Conservation (phyloP, 2,888 invertebrate species). For the Anarsia innoxiella region DNA sequence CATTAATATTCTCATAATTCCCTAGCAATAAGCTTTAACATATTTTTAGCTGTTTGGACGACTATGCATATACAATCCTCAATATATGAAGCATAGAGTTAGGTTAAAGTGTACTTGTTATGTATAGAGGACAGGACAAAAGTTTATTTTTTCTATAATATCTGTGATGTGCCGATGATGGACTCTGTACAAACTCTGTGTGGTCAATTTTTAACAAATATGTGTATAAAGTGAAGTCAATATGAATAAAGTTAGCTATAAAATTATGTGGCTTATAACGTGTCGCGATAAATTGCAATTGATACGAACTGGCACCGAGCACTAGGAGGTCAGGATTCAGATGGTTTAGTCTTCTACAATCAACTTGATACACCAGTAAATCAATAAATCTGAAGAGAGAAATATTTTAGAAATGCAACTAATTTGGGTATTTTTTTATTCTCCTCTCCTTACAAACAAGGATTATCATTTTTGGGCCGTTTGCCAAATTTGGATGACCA, state of each 20-base stretch:
- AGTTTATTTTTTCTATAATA: conserved; percentile 60
- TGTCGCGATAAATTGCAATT: conserved; percentile 47
- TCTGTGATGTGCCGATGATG: conserved; percentile 59
- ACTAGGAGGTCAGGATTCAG: conserved; percentile 31
- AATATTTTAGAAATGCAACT: no score
- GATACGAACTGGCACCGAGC: conserved; percentile 29
- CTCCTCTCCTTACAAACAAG: no score
- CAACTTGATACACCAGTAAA: no score
- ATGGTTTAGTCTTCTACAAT: no score
- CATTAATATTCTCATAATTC: no score
- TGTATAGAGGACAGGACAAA: conserved; percentile 41
- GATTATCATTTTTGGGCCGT: no score
- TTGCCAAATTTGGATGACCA: no score
- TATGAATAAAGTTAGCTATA: conserved; percentile 35
- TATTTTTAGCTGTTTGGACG: conserved; percentile 9
- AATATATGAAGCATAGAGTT: conserved; percentile 33
- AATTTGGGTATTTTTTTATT: no score
- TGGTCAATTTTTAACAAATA: conserved; percentile 52
- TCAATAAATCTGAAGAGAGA: no score
- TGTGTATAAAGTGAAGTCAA: conserved; percentile 24
- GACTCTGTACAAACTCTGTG: conserved; percentile 56
- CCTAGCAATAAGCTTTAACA: no score
- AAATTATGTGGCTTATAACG: conserved; percentile 58
- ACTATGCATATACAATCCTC: conserved; percentile 17
- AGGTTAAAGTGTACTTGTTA: conserved; percentile 57